Evolutionary conservation across 2,797 vertebrate species (phyloP).

Genomic region (Uromys caudimaculatus): DNA sequence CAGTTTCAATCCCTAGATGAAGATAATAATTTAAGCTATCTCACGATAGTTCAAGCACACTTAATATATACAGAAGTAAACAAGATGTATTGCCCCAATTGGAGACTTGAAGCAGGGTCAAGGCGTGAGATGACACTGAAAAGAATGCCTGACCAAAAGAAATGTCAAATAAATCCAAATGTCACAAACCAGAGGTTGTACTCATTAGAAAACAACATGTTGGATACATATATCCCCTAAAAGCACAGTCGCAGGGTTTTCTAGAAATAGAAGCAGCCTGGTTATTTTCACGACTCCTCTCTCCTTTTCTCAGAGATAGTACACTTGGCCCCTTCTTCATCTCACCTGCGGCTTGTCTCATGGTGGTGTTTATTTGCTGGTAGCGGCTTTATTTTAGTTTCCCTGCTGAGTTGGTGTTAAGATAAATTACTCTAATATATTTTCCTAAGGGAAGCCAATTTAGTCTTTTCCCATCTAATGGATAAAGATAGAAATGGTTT

Average conservation of each 20-base stretch:
- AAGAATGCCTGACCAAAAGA: background rate
- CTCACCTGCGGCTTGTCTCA: background rate
- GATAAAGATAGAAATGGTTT: constrained; percentile 80
- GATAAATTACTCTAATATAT: constrained; percentile 85
- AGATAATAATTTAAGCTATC: background rate
- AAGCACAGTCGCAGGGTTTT: background rate
- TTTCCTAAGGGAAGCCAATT: constrained; percentile 84
- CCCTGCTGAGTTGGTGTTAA: constrained; percentile 83
- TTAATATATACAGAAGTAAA: background rate
- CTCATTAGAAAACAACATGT: background rate
- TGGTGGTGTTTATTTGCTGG: background rate
- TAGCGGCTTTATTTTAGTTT: constrained; percentile 76
- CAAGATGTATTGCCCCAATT: constrained; percentile 16
- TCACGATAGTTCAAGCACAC: background rate
- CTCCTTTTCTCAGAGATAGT: background rate
- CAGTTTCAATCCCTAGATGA: background rate
- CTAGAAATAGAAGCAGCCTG: background rate
- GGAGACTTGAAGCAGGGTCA: background rate
- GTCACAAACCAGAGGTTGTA: background rate
- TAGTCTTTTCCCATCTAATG: constrained; percentile 78
- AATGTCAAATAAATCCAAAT: constrained; percentile 17
- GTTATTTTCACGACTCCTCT: background rate
- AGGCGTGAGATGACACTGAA: background rate
- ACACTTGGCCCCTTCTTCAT: background rate
- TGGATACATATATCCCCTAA: constrained; percentile 20